Evolutionary conservation across 30 jellyfish, hydroid and myxozoan genomes (phyloP).

Genomic region (Euphysa ruthae): DNA sequence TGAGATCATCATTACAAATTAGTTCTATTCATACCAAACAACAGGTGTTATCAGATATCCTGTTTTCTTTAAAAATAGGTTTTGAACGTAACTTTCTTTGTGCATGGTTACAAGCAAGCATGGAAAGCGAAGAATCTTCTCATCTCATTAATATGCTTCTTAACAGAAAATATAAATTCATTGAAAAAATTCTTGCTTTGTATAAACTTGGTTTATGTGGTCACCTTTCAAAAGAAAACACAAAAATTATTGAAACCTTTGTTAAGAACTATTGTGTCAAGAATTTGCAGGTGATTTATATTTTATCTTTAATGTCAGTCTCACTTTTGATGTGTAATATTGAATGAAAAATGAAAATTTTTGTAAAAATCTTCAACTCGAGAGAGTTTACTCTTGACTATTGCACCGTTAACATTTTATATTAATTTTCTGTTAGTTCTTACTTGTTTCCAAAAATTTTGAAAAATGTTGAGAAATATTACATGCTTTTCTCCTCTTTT

Average conservation of each 20-base stretch:
- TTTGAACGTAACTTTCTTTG: conserved; percentile 5
- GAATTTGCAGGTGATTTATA: not conserved
- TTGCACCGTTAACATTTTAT: too few species aligned
- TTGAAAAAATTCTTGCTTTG: not conserved
- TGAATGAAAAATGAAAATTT: too few species aligned
- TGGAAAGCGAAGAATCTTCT: not conserved
- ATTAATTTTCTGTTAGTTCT: too few species aligned
- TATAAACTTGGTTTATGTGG: conserved; percentile 20
- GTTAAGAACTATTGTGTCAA: not conserved
- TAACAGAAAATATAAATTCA: not conserved
- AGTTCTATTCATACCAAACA: not conserved
- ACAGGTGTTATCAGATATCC: conserved; percentile 11
- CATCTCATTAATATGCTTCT: not conserved
- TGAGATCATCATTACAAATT: conserved; percentile 12
- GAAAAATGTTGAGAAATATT: too few species aligned
- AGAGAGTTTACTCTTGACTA: too few species aligned
- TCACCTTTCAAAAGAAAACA: not conserved
- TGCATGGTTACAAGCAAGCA: too few species aligned
- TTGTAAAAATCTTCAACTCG: too few species aligned
- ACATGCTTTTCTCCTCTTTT: too few species aligned
- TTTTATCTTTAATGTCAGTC: not conserved
- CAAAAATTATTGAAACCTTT: not conserved
- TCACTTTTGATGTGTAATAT: not conserved
- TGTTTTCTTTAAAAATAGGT: not conserved
- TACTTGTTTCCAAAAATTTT: too few species aligned